A percentile compares a stretch with the other conserved stretches of the same genome.
Conservation (phyloP, 2,888 invertebrate species). For the Pseudococcus longispinus region DNA sequence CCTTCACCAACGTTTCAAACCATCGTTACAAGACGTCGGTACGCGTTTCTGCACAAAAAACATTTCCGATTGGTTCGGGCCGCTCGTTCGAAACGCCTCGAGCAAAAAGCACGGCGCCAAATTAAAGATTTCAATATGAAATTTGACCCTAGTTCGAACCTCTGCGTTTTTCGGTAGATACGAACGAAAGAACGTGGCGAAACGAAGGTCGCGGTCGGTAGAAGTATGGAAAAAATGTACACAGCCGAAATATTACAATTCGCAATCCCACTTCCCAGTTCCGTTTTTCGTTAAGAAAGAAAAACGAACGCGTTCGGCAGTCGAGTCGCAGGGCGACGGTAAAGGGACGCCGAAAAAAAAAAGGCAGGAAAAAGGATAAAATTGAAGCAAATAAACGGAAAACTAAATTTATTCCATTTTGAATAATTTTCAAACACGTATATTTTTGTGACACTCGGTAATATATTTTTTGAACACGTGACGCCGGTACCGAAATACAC, state of each 20-base stretch:
- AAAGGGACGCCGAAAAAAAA: not conserved
- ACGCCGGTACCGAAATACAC: not conserved
- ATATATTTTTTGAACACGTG: conserved; percentile 37
- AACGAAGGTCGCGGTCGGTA: no score
- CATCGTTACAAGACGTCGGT: not conserved
- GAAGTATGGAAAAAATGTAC: not conserved
- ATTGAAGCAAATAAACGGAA: conserved; percentile 38
- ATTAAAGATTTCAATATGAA: conserved; percentile 7
- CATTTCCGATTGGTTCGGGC: not conserved
- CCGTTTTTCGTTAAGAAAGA: not conserved
- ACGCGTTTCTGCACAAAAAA: not conserved
- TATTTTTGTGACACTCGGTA: conserved; percentile 29
- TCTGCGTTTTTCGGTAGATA: not conserved
- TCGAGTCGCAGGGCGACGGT: not conserved
- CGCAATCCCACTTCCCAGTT: not conserved
- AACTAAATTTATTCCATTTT: conserved; percentile 37
- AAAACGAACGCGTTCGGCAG: not conserved
- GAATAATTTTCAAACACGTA: conserved; percentile 36
- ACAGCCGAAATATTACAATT: not conserved
- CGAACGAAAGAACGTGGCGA: no score
- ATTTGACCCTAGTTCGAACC: not conserved
- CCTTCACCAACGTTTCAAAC: not conserved
- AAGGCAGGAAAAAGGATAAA: not conserved
- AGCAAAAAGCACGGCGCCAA: not conserved
- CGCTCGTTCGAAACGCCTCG: not conserved